phyloP scores from a whole-genome alignment of 2,797 vertebrate species.

The Australoheros facetus region DNA sequence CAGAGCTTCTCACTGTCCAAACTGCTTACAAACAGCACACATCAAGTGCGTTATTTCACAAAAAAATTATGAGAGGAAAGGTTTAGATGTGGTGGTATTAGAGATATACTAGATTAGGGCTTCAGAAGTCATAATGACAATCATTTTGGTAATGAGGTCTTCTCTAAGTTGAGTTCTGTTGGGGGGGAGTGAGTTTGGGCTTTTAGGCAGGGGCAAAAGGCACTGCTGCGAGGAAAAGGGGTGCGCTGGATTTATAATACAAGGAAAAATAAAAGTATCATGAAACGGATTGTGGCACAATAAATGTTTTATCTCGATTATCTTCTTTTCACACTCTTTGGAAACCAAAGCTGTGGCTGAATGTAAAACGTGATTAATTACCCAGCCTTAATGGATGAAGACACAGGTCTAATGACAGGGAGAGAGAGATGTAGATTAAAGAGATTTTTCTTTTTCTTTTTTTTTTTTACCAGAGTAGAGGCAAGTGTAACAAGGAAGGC shows the following conservation, averaged over 20 bases:
- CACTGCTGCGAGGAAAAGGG: not conserved
- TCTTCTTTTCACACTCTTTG: not conserved
- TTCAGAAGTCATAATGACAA: not conserved
- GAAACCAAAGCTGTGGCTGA: not conserved
- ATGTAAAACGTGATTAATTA: not conserved
- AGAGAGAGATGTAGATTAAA: constrained; percentile 15
- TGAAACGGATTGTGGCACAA: not conserved
- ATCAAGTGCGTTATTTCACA: not conserved
- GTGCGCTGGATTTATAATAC: no score
- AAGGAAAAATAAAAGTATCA: no score
- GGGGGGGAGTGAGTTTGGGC: not conserved
- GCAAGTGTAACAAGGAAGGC: not conserved
- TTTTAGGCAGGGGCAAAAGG: not conserved
- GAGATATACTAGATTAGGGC: not conserved
- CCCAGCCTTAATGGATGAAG: not conserved
- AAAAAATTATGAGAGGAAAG: not conserved
- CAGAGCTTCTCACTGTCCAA: constrained; percentile 37
- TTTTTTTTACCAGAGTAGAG: not conserved
- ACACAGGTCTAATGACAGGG: constrained; percentile 29
- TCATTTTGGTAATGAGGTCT: not conserved
- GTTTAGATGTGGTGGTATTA: constrained; percentile 7
- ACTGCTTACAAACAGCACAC: constrained; percentile 47
- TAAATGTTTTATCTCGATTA: not conserved
- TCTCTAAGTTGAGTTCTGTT: not conserved
- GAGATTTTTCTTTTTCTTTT: not conserved